phyloP scores from a whole-genome alignment of 2,888 invertebrate species.

The Lithophane socia region DNA sequence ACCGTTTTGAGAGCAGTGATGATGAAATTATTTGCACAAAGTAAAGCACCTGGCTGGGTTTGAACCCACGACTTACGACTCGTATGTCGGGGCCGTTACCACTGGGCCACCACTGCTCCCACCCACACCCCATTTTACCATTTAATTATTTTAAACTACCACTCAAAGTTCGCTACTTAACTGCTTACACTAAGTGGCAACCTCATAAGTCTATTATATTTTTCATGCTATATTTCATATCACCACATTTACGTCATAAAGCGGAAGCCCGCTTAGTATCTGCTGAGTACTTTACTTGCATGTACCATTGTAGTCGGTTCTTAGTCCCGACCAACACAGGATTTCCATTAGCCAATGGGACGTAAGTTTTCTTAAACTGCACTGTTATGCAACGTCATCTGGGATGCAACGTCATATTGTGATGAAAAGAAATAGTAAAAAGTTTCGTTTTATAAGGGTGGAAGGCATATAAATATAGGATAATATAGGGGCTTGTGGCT shows the following conservation, averaged over 20 bases:
- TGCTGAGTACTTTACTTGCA: slow-evolving; percentile 48
- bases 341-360: slow-evolving; percentile 80
- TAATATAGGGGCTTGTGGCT: no score
- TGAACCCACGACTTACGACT: no score
- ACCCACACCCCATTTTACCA: no score
- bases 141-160: no score
- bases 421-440: background rate
- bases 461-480: no score
- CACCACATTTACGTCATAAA: slow-evolving; percentile 37
- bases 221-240: slow-evolving; percentile 6
- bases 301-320: slow-evolving; percentile 17
- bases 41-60: no score
- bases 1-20: no score
- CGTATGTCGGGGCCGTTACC: no score
- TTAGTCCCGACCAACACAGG: slow-evolving; percentile 71
- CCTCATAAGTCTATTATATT: slow-evolving; percentile 14
- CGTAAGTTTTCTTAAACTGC: slow-evolving; percentile 77
- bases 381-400: slow-evolving; percentile 37
- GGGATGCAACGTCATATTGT: slow-evolving; percentile 30
- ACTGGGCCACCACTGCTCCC: no score
- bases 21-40: no score
- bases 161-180: background rate
- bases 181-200: slow-evolving; percentile 17
- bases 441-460: background rate
- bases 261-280: slow-evolving; percentile 23